Conservation (phyloP, 2,888 invertebrate species). For the Rhopalosiphum nymphaeae region DNA sequence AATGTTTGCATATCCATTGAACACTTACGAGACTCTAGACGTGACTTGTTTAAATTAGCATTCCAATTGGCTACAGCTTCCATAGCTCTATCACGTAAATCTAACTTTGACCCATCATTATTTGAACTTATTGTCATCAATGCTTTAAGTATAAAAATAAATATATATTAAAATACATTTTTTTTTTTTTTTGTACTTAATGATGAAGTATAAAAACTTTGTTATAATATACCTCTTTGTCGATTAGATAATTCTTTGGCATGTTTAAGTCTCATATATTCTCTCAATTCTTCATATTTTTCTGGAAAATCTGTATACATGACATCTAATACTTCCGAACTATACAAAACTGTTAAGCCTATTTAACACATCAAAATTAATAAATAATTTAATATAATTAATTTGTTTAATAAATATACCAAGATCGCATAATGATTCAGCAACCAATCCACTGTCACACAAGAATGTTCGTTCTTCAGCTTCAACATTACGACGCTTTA, state of each 20-base stretch:
- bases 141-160: slow-evolving; percentile 16
- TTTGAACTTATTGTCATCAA: slow-evolving; percentile 57
- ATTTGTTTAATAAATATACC: slow-evolving; percentile 73
- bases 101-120: slow-evolving; percentile 66
- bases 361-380: slow-evolving; percentile 60
- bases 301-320: slow-evolving; percentile 96
- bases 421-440: slow-evolving; percentile 92
- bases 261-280: slow-evolving; percentile 79
- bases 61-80: slow-evolving; percentile 93
- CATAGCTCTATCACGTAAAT: slow-evolving; percentile 74
- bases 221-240: slow-evolving; percentile 73
- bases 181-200: not conserved
- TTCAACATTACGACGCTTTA: slow-evolving; percentile 85
- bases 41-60: slow-evolving; percentile 81
- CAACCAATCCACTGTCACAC: slow-evolving; percentile 84
- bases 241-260: slow-evolving; percentile 79
- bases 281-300: slow-evolving; percentile 92
- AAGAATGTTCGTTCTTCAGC: slow-evolving; percentile 93
- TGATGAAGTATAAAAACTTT: not conserved
- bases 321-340: slow-evolving; percentile 93
- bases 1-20: slow-evolving; percentile 94
- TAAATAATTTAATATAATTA: not conserved
- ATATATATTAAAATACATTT: not conserved
- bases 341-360: slow-evolving; percentile 90
- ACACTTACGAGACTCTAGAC: slow-evolving; percentile 79